phyloP scores from a whole-genome alignment of 2,888 invertebrate genomes.

The Agrilus cyanescens region DNA sequence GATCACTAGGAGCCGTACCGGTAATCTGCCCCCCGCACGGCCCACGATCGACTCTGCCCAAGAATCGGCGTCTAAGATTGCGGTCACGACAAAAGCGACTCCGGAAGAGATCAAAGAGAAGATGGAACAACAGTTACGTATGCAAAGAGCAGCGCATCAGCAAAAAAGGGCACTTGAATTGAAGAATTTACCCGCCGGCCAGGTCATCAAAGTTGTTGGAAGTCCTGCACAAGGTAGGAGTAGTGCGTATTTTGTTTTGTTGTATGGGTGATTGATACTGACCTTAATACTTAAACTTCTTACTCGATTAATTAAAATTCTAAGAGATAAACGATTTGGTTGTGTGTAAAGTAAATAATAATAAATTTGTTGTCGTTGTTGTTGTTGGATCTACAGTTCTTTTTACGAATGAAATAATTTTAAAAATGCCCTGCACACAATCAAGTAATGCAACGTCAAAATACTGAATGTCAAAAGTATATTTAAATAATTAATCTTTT shows the following conservation, averaged over 20 bases:
- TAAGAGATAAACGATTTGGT: too few relatives aligned
- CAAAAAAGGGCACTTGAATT: conserved; percentile 69
- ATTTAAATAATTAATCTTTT: too few relatives aligned
- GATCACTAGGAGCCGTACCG: conserved; percentile 70
- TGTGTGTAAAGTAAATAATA: too few relatives aligned
- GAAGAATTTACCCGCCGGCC: conserved; percentile 31
- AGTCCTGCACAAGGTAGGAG: conserved; percentile 44
- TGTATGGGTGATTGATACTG: conserved; percentile 1
- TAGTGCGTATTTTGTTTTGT: background rate
- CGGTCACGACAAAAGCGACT: conserved; percentile 46
- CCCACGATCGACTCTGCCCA: conserved; percentile 24
- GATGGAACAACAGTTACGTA: conserved; percentile 80
- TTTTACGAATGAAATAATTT: too few relatives aligned
- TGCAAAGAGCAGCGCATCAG: conserved; percentile 81
- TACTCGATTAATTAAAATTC: background rate
- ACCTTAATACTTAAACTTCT: background rate
- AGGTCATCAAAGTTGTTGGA: conserved; percentile 42
- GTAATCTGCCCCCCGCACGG: conserved; percentile 47
- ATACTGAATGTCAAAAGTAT: too few relatives aligned
- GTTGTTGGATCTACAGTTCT: too few relatives aligned
- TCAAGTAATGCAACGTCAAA: too few relatives aligned
- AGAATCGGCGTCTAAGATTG: conserved; percentile 30
- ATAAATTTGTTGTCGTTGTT: too few relatives aligned
- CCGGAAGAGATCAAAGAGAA: conserved; percentile 76
- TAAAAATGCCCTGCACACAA: too few relatives aligned